phyloP scores from a whole-genome alignment of 2,113 vertebrate species.

The Heptranchias perlo region DNA sequence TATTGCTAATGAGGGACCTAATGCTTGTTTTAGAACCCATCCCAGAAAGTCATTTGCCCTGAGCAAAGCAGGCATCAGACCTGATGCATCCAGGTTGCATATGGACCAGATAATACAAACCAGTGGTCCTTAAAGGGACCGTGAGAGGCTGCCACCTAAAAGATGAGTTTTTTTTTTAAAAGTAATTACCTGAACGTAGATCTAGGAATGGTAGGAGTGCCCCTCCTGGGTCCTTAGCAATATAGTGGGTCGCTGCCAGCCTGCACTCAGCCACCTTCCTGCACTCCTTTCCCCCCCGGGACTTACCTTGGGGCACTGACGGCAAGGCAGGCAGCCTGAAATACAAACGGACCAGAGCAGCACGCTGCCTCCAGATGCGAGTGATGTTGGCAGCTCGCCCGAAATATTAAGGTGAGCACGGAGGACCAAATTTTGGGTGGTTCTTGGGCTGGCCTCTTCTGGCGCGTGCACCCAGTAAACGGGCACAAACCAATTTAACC shows the following conservation, averaged over 20 bases:
- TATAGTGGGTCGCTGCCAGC: background rate
- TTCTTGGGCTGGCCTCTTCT: background rate
- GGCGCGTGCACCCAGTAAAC: background rate
- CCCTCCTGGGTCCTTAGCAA: background rate
- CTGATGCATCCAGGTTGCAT: background rate
- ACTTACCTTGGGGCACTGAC: background rate
- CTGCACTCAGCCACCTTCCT: background rate
- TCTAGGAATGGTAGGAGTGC: background rate
- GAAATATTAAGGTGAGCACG: background rate
- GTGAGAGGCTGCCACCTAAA: too few relatives aligned
- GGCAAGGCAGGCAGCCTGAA: too few relatives aligned
- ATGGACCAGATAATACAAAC: too few relatives aligned
- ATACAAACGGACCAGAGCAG: background rate
- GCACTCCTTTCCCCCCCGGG: background rate
- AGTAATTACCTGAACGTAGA: background rate
- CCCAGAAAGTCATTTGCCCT: background rate
- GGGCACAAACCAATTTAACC: background rate
- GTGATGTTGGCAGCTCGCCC: background rate
- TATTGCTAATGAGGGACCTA: too few relatives aligned
- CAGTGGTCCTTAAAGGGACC: background rate
- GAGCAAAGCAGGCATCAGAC: too few relatives aligned
- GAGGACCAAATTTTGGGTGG: background rate
- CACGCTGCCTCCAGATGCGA: background rate
- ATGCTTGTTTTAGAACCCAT: background rate
- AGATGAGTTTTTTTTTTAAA: too few relatives aligned